Evolutionary conservation across 2,888 invertebrate genomes (phyloP).

Genomic region (Drosophila longiperda): DNA sequence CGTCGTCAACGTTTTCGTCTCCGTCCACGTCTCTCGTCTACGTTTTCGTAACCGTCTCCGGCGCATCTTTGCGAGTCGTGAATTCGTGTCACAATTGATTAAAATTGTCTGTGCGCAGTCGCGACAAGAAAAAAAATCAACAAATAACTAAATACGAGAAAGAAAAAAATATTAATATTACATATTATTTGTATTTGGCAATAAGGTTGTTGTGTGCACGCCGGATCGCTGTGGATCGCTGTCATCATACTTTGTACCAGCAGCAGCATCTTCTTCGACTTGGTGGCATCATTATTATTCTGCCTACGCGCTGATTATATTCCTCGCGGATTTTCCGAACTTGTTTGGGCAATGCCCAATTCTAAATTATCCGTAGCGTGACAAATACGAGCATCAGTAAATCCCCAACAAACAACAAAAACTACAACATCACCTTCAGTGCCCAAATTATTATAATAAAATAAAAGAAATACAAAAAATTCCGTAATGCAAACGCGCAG

Average conservation of each 20-base stretch:
- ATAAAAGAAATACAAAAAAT: neutral
- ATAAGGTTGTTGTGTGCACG: constrained; percentile 58
- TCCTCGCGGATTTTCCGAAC: constrained; percentile 41
- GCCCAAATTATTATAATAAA: constrained; percentile 26
- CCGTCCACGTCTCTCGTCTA: neutral
- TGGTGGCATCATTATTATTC: constrained; percentile 61
- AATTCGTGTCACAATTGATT: constrained; percentile 80
- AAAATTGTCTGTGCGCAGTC: constrained; percentile 60
- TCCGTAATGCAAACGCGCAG: constrained; percentile 63
- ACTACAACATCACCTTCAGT: constrained; percentile 19
- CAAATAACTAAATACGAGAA: constrained; percentile 53
- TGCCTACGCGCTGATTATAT: constrained; percentile 74
- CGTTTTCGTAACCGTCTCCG: constrained; percentile 31
- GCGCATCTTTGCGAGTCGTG: constrained; percentile 62
- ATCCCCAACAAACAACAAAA: constrained; percentile 4
- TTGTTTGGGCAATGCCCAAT: constrained; percentile 73
- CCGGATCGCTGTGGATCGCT: constrained; percentile 54
- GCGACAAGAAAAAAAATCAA: constrained; percentile 32
- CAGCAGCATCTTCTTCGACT: constrained; percentile 7
- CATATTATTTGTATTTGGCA: constrained; percentile 77
- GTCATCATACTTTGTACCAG: constrained; percentile 41
- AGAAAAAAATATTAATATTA: constrained; percentile 56
- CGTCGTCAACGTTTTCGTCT: constrained; percentile 27
- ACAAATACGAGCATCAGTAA: constrained; percentile 45
- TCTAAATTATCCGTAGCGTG: constrained; percentile 67